phyloP scores from a whole-genome alignment of 2,888 invertebrate genomes.

The Drosophila percnosoma region DNA sequence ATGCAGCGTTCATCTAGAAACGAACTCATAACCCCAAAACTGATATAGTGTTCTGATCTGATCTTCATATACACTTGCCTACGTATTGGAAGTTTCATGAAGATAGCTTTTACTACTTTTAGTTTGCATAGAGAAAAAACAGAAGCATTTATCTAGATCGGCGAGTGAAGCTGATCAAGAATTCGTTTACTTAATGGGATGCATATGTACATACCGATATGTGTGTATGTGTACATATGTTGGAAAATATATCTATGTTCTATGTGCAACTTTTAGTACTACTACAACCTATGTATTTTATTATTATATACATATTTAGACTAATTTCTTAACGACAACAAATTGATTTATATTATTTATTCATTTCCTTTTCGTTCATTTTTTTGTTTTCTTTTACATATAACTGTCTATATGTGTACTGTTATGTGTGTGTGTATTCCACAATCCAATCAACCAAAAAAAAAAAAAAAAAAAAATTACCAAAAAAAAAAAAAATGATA shows the following conservation, averaged over 20 bases:
- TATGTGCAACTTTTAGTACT: slow-evolving; percentile 26
- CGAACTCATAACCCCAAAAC: not conserved
- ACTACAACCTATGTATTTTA: slow-evolving; percentile 34
- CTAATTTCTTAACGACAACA: slow-evolving; percentile 63
- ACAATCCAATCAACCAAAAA: slow-evolving; percentile 63
- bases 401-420: slow-evolving; percentile 74
- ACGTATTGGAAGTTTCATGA: not conserved
- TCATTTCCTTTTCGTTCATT: slow-evolving; percentile 70
- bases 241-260: slow-evolving; percentile 18
- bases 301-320: slow-evolving; percentile 50
- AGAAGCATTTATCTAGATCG: not conserved
- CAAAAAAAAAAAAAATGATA: slow-evolving; percentile 39
- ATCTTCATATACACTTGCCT: not conserved
- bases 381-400: slow-evolving; percentile 66
- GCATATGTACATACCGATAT: not conserved
- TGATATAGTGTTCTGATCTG: not conserved
- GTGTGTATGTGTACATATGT: slow-evolving; percentile 31
- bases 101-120: not conserved
- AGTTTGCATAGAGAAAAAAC: not conserved
- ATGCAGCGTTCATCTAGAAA: not conserved
- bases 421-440: slow-evolving; percentile 69
- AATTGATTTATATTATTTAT: slow-evolving; percentile 73
- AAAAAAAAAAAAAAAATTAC: slow-evolving; percentile 24
- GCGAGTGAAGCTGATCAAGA: not conserved
- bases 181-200: not conserved